phyloP scores from a whole-genome alignment of 2,797 vertebrate species.

The Platyrinchus mystaceus region DNA sequence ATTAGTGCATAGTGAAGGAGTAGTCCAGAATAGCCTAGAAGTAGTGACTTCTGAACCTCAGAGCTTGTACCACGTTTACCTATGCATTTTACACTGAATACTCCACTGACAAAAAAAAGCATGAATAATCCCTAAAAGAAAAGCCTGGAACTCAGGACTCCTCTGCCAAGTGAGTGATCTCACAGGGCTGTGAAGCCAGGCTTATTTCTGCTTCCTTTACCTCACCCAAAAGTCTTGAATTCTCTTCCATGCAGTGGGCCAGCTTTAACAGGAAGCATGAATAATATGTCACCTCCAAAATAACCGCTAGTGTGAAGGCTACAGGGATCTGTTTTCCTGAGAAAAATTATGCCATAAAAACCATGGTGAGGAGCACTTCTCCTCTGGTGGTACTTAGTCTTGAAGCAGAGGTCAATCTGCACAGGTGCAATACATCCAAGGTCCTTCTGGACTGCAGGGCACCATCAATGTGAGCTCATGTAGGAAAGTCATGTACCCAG shows the following conservation, averaged over 20 bases:
- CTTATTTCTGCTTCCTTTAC: slow-evolving; percentile 19
- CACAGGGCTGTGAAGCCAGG: neutral
- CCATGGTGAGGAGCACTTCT: neutral
- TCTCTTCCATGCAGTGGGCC: neutral
- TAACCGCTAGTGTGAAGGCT: neutral
- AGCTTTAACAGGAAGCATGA: slow-evolving; percentile 8
- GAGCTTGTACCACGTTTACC: neutral
- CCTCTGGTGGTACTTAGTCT: neutral
- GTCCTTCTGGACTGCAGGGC: neutral
- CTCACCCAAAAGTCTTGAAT: neutral
- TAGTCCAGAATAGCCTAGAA: neutral
- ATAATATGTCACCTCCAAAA: neutral
- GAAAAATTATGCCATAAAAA: neutral
- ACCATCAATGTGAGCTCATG: neutral
- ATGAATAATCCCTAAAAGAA: neutral
- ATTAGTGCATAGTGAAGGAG: neutral
- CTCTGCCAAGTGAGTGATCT: neutral
- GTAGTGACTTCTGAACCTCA: neutral
- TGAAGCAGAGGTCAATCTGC: neutral
- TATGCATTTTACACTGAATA: neutral
- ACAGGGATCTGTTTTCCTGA: neutral
- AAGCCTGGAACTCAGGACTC: neutral
- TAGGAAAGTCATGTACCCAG: neutral
- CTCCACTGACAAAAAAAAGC: neutral
- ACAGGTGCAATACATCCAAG: neutral